Evolutionary conservation across 2,888 invertebrate genomes (phyloP), one percentile per base, ranked within the genome.

Genomic region (Tetrapedia diversipes): DNA sequence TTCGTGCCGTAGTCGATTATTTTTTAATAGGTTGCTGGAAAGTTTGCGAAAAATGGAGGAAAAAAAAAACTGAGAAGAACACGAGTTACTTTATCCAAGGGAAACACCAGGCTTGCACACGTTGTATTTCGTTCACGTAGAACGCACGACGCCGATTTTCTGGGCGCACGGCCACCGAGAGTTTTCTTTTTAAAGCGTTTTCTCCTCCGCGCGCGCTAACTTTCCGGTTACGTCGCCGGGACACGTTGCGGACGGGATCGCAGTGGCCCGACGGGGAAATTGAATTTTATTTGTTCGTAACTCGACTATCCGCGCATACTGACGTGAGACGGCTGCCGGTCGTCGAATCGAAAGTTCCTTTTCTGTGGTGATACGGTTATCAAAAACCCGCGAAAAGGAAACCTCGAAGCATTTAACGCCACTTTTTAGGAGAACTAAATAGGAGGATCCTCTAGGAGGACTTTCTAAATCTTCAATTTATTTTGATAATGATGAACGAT

Each of bases 231-330:
- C 60, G 19, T 45, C 37, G 74, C 37, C n/a, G 22, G 41, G 14
- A 32, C 75, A 41, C 54, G 45, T 53, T 37, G 39, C 57, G 45
- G 54, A 14, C 39, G 29, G 27, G 19, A 10, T 64, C n/a, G 41
- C 32, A 19, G 43, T n/a, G 32, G 34, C 11, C 63, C 19, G 37
- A 4, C 29, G 63, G 39, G 24, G 32, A 64, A 74, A 76, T 71
- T 61, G 57, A 76, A 72, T 76, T 76, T 61, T 66, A 61, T 72
- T 66, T 61, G 54, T 57, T 57, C 34, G 73, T 72, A 76, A 76
- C 56, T 72, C 64, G 57, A 43, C 73, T 72, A 64, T 64, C 57
- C 45, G 8, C 70, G 39, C 56, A n/a, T n/a, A n/a, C 69, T 74
- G 63, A 69, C 61, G 61, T 47, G 56, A n/a, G 56, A 51, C 59